These are phyloP conservation scores for Lycocorax pyrrhopterus DNA, from an alignment of 2,113 vertebrate genomes.

Conservation along the genomic window DNA sequence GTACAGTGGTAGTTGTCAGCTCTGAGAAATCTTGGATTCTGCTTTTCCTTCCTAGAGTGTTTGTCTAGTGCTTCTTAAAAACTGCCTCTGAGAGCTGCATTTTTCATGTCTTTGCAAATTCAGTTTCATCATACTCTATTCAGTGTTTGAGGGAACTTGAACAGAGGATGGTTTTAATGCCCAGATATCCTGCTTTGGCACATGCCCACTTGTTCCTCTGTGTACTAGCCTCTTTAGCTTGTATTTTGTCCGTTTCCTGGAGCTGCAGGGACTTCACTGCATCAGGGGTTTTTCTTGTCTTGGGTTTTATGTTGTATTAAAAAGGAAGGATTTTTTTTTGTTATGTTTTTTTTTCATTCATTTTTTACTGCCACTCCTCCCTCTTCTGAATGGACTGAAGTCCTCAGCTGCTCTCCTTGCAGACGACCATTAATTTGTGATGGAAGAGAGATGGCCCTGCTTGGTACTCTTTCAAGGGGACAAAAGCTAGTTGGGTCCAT, in stretches of 20 bases:
- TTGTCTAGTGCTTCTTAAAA: neutral
- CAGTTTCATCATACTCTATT: neutral
- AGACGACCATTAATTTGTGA: neutral
- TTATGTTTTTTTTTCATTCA: neutral
- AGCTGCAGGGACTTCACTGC: neutral
- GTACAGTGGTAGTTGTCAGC: neutral
- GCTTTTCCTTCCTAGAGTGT: neutral
- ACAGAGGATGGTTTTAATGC: neutral
- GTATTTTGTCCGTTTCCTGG: neutral
- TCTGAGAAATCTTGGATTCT: neutral
- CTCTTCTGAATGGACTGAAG: neutral
- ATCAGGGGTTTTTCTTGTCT: neutral
- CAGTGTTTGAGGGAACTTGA: neutral
- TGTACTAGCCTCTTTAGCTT: neutral
- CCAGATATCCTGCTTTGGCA: neutral
- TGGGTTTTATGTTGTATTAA: neutral
- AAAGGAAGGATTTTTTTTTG: neutral
- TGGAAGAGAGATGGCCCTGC: neutral
- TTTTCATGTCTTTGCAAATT: neutral
- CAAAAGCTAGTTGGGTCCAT: neutral
- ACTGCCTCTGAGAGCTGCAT: neutral
- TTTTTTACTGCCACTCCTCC: neutral
- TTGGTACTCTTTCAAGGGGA: neutral
- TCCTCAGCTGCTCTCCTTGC: neutral
- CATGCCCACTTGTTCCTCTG: neutral